phyloP scores from a whole-genome alignment of 2,797 vertebrate species.

The Cephalopachus bancanus region DNA sequence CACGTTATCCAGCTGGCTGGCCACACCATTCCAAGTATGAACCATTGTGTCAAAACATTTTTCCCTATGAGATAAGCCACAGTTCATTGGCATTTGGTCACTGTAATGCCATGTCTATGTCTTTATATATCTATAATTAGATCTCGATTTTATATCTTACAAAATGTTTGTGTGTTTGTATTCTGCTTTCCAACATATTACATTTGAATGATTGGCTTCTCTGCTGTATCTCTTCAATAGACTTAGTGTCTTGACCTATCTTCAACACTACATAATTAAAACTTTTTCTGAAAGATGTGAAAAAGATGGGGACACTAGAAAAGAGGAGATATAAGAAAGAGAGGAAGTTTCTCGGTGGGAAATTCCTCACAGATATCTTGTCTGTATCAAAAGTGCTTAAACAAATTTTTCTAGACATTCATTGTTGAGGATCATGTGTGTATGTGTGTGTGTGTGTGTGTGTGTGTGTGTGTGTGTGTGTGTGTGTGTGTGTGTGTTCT shows the following conservation, averaged over 20 bases:
- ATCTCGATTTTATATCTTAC: not conserved
- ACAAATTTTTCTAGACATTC: not conserved
- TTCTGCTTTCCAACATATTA: not conserved
- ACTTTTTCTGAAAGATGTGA: not conserved
- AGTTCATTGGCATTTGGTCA: not conserved
- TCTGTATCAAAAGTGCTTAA: constrained; percentile 22
- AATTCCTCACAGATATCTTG: not conserved
- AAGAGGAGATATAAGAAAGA: not conserved
- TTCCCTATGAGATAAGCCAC: not conserved
- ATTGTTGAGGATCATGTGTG: not conserved
- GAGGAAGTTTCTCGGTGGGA: not conserved
- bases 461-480: not conserved
- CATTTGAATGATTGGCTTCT: not conserved
- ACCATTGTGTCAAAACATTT: not conserved
- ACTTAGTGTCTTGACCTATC: not conserved
- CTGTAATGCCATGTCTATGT: not conserved
- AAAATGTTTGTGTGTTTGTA: not conserved
- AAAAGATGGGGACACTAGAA: not conserved
- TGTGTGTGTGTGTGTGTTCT: not conserved
- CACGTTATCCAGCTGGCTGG: not conserved
- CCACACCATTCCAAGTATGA: not conserved
- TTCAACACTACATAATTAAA: not conserved
- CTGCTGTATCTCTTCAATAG: not conserved
- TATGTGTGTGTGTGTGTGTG: too few relatives aligned
- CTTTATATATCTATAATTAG: not conserved